These are phyloP conservation scores for Danio albolineatus DNA, from an alignment of 2,797 vertebrate species.

Conservation along the genomic window DNA sequence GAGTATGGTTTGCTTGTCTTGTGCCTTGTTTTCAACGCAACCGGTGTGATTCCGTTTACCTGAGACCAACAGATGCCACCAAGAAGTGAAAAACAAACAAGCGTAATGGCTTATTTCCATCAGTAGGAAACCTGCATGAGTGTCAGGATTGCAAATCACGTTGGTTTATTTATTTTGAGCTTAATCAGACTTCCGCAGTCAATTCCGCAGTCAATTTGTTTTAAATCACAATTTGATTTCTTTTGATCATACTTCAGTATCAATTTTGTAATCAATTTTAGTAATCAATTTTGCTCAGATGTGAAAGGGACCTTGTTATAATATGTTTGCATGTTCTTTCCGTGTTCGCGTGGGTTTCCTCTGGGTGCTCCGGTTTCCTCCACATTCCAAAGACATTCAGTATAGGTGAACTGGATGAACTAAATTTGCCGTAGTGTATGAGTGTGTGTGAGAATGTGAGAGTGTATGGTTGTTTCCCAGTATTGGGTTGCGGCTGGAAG, in stretches of 20 bases:
- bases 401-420: too few relatives aligned
- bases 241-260: not conserved
- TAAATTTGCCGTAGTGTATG: too few relatives aligned
- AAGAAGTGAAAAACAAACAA: slow-evolving; percentile 50
- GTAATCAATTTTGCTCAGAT: not conserved
- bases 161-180: slow-evolving; percentile 6
- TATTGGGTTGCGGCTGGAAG: too few relatives aligned
- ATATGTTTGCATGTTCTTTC: too few relatives aligned
- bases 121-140: slow-evolving; percentile 8
- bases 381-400: too few relatives aligned
- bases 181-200: not conserved
- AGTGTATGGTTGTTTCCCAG: too few relatives aligned
- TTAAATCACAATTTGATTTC: not conserved
- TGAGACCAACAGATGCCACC: slow-evolving; percentile 50
- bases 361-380: too few relatives aligned
- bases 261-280: not conserved
- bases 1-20: slow-evolving; percentile 19
- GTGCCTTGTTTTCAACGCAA: slow-evolving; percentile 48
- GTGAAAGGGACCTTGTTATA: not conserved
- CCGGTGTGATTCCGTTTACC: slow-evolving; percentile 53
- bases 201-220: not conserved
- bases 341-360: too few relatives aligned
- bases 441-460: too few relatives aligned
- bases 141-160: slow-evolving; percentile 10
- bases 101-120: slow-evolving; percentile 22